phyloP scores from a whole-genome alignment of 2,113 vertebrate species.

The zebrafish (Danio rerio) region DNA sequence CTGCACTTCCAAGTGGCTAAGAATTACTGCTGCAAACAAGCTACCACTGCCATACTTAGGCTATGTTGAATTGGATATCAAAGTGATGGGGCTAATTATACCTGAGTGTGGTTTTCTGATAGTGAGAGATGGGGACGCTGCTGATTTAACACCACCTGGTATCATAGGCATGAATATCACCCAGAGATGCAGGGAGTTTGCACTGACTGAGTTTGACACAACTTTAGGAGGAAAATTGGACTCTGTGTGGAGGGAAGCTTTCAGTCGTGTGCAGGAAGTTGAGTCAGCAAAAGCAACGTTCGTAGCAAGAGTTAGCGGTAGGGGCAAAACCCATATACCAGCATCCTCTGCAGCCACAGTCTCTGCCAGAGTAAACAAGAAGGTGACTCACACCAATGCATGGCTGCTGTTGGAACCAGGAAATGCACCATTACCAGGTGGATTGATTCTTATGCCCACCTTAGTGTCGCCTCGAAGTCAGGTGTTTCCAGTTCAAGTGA shows the following conservation, averaged over 20 bases:
- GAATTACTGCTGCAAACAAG: conserved; percentile 24
- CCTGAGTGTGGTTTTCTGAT: neutral
- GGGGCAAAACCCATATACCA: conserved; percentile 6
- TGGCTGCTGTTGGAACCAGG: conserved; percentile 24
- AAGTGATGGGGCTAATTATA: conserved; percentile 36
- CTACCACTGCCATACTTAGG: conserved; percentile 39
- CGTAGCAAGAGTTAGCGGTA: conserved; percentile 25
- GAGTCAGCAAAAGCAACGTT: neutral
- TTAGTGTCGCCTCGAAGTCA: neutral
- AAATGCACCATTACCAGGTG: neutral
- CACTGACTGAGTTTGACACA: conserved; percentile 2
- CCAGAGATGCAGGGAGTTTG: conserved; percentile 30
- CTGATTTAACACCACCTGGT: neutral
- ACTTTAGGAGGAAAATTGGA: conserved; percentile 3
- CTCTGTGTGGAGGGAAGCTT: neutral
- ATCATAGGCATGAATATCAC: conserved; percentile 48
- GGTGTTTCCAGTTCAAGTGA: conserved; percentile 17
- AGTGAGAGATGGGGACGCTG: neutral
- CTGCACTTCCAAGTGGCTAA: conserved; percentile 34
- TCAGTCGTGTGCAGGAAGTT: neutral
- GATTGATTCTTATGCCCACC: conserved; percentile 8
- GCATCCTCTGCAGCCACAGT: conserved; percentile 21
- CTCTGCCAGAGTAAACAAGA: neutral
- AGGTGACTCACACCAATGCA: neutral
- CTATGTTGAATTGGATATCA: conserved; percentile 36